A percentile compares a stretch with the other conserved stretches of the same genome.
These are phyloP conservation scores for Tridacna gigas DNA, from an alignment of 2,888 invertebrate species.

Conservation along the genomic window DNA sequence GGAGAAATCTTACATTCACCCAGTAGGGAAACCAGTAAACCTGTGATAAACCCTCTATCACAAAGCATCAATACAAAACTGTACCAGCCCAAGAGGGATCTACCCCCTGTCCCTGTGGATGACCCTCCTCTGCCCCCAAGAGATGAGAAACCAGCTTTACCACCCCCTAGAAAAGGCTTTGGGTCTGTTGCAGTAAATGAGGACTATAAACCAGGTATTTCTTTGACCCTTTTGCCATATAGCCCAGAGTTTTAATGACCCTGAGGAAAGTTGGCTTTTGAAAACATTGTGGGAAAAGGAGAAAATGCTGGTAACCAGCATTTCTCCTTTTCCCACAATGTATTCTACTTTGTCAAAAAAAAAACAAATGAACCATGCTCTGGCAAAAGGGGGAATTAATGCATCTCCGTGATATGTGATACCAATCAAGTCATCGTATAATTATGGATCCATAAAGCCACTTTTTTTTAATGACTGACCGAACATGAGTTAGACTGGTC, in stretches of 20 bases:
- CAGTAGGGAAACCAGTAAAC: neutral
- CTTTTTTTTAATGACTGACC: too few relatives aligned
- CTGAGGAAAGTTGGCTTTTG: neutral
- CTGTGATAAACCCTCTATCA: constrained; percentile 6
- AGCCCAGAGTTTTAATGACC: too few relatives aligned
- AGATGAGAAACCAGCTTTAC: constrained; percentile 32
- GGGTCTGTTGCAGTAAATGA: neutral
- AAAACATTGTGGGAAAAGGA: neutral
- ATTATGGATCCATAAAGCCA: too few relatives aligned
- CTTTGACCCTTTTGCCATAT: too few relatives aligned
- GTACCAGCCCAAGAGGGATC: constrained; percentile 1
- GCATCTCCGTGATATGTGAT: too few relatives aligned
- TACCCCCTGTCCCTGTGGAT: neutral
- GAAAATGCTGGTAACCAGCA: constrained; percentile 1
- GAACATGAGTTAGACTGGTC: too few relatives aligned
- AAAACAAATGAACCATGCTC: too few relatives aligned
- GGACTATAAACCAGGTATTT: neutral
- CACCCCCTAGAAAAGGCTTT: constrained; percentile 4
- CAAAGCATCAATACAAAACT: constrained; percentile 5
- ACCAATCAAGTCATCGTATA: too few relatives aligned
- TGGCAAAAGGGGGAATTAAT: too few relatives aligned
- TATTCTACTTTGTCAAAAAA: neutral
- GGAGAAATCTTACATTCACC: neutral
- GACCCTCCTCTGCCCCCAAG: constrained; percentile 2
- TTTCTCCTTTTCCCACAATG: constrained; percentile 15